Evolutionary conservation across 2,888 invertebrate genomes (phyloP).

Genomic region (Muscina levida): DNA sequence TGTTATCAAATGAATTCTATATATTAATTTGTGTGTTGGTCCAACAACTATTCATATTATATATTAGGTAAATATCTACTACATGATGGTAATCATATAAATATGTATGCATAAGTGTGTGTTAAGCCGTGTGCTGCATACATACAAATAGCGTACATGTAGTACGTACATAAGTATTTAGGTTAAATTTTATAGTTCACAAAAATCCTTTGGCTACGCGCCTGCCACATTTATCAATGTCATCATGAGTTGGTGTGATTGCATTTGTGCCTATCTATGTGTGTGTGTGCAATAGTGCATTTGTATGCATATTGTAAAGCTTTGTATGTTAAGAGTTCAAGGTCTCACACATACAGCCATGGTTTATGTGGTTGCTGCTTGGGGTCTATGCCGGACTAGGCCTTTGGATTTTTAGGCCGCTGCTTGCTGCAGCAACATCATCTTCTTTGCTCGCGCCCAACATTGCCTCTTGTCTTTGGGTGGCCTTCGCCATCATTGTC

Average conservation of each 20-base stretch:
- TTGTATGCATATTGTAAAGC: slow-evolving; percentile 10
- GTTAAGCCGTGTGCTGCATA: too few relatives aligned
- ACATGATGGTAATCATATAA: not conserved
- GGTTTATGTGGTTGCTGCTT: not conserved
- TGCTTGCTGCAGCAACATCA: not conserved
- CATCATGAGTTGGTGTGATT: not conserved
- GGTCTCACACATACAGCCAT: slow-evolving; percentile 43
- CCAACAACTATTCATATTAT: too few relatives aligned
- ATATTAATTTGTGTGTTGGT: too few relatives aligned
- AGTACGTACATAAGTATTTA: too few relatives aligned
- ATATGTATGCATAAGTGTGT: not conserved
- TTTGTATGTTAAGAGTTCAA: slow-evolving; percentile 65
- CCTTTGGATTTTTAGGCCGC: not conserved
- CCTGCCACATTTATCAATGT: slow-evolving; percentile 9
- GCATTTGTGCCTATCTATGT: not conserved
- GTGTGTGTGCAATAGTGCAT: not conserved
- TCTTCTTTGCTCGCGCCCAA: not conserved
- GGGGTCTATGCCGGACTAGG: not conserved
- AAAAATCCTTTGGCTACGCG: slow-evolving; percentile 12
- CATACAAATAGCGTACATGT: too few relatives aligned
- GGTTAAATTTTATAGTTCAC: not conserved
- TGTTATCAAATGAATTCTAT: too few relatives aligned
- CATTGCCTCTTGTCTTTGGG: not conserved
- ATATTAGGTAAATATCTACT: too few relatives aligned
- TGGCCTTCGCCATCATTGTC: too few relatives aligned